Evolutionary conservation across 2,888 invertebrate genomes (phyloP), one percentile per base, ranked within the genome.

Genomic region (Xiphydria camelus): DNA sequence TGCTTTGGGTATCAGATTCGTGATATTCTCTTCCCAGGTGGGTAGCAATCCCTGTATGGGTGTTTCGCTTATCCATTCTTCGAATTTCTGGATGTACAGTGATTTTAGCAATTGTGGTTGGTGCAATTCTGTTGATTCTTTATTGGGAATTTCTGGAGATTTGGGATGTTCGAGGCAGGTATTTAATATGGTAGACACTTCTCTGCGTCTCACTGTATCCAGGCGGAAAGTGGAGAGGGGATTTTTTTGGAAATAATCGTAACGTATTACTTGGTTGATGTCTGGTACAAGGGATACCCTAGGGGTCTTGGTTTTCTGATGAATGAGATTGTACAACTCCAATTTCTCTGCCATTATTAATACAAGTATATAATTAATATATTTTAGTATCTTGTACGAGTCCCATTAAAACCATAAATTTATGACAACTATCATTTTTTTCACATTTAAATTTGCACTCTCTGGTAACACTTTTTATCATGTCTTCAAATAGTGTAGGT

Each of bases 11-110:
- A 73, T 52, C 23, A 68, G 48, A 17, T 59, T 52, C 14, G 67
- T 45, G 33, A 74, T 71, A 36, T 61, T 62, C 22, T 52, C 39
- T 48, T 69, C 64, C 72, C 73, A 74, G 21, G 67, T 57, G 3
- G 31, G 20, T 9, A 64, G 59, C 14, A 70, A 58, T 32, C 45
- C 49, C 19, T 53, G 48, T 2, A 61, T 25, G 3, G 53, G 51
- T 26, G 62, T 61, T 35, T 58, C 50, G 33, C 50, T 52, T 15
- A 55, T 49, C 53, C 57, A 61, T 17, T 58, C 56, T 26, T 43
- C 36, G 7, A 57, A 20, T 18, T 55, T 50, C 2, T 51, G 46
- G 14, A 57, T 43, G 25, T 59, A 60, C 32, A 55, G 41, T 3
- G 55, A 54, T 34, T 55, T 53, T 14, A 49, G 42, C 10, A 23